phyloP scores from a whole-genome alignment of 2,113 vertebrate genomes.

The Scatophagus argus region DNA sequence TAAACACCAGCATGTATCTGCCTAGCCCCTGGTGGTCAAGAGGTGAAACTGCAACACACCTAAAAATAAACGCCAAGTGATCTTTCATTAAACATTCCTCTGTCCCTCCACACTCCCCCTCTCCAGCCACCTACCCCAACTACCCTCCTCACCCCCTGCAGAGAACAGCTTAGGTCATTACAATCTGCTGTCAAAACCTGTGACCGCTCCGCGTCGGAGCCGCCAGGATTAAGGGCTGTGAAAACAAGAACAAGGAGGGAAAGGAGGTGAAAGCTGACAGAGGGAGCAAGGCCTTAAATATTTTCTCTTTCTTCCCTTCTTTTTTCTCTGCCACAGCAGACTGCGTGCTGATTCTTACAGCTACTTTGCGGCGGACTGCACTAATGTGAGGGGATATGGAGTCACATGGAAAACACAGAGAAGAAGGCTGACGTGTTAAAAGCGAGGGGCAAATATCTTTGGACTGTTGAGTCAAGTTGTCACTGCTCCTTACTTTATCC shows the following conservation, averaged over 20 bases:
- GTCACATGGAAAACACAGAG: conserved; percentile 72
- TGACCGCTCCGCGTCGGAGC: conserved; percentile 79
- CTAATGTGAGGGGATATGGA: conserved; percentile 73
- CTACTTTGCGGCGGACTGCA: conserved; percentile 74
- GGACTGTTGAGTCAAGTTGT: not conserved
- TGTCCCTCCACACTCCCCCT: conserved; percentile 22
- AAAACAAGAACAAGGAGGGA: conserved; percentile 77
- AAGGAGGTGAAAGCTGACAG: conserved; percentile 79
- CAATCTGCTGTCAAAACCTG: conserved; percentile 85
- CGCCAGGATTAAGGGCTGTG: conserved; percentile 80
- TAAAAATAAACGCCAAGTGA: conserved; percentile 48
- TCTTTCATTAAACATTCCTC: conserved; percentile 67
- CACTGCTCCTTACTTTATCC: not conserved
- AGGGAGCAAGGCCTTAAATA: conserved; percentile 78
- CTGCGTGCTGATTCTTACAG: conserved; percentile 77
- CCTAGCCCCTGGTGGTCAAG: conserved; percentile 56
- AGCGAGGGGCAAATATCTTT: conserved; percentile 22
- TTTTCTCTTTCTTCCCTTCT: conserved; percentile 68
- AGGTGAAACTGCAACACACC: conserved; percentile 46
- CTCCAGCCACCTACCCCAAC: conserved; percentile 45
- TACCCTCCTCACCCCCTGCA: conserved; percentile 64
- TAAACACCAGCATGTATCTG: not conserved
- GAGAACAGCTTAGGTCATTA: conserved; percentile 85
- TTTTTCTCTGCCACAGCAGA: conserved; percentile 71
- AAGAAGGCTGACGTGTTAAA: conserved; percentile 11